Conservation (phyloP, 2,797 vertebrate species). For the Amblyraja radiata region DNA sequence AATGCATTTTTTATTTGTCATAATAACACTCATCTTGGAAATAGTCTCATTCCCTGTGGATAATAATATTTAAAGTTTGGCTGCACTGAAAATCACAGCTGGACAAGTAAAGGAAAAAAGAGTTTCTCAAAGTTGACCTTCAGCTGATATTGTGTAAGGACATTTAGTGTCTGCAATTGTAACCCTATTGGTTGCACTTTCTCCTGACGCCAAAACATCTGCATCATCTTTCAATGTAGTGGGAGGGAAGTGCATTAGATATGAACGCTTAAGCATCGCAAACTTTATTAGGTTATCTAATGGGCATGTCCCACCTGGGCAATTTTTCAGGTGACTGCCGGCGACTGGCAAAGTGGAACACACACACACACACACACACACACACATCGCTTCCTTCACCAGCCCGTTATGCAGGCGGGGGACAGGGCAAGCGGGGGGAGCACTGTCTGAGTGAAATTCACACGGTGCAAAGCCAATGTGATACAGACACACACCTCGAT, state of each 20-base stretch:
- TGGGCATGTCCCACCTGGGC: no score
- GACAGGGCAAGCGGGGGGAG: no score
- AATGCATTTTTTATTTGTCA: neutral
- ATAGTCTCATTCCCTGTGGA: neutral
- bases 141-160: neutral
- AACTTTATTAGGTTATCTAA: neutral
- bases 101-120: neutral
- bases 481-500: no score
- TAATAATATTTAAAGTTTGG: neutral
- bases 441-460: no score
- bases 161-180: neutral
- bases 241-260: neutral
- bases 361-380: no score
- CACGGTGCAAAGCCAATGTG: no score
- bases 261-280: neutral
- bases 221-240: neutral
- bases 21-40: neutral
- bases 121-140: neutral
- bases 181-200: neutral
- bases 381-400: no score
- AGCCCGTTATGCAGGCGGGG: no score
- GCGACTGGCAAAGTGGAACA: no score
- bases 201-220: neutral
- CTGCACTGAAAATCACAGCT: slow-evolving; percentile 12
- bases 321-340: no score